Evolutionary conservation across 2,113 vertebrate genomes (phyloP).

Genomic region (Hyperopisus bebe): DNA sequence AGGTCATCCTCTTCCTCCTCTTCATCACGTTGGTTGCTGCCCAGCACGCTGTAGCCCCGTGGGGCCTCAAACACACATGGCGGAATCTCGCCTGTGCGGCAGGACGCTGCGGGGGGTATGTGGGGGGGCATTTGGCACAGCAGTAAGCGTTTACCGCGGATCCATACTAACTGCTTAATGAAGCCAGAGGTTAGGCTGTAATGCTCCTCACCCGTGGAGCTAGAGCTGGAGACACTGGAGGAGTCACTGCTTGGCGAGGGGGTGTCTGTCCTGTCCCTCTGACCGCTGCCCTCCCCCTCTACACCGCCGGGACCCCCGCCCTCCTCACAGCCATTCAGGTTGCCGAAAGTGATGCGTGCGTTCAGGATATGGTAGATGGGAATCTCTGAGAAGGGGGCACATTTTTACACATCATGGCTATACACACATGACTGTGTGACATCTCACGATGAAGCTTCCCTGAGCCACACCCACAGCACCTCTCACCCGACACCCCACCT

Average conservation of each 20-base stretch:
- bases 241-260: conserved; percentile 90
- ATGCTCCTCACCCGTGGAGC: conserved; percentile 74
- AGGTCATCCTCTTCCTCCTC: conserved; percentile 78
- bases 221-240: conserved; percentile 93
- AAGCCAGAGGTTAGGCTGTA: background rate
- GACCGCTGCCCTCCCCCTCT: conserved; percentile 60
- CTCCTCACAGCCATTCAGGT: conserved; percentile 91
- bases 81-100: conserved; percentile 82
- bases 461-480: background rate
- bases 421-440: background rate
- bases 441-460: background rate
- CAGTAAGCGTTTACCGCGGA: background rate
- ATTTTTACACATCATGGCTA: background rate
- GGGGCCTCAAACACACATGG: conserved; percentile 84
- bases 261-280: conserved; percentile 75
- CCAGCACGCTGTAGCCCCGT: conserved; percentile 81
- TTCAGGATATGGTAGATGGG: conserved; percentile 97
- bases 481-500: background rate
- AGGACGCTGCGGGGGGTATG: conserved; percentile 63
- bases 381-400: conserved; percentile 68
- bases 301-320: conserved; percentile 47
- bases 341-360: conserved; percentile 92
- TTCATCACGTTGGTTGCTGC: conserved; percentile 73
- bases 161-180: background rate
- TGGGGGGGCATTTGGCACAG: background rate